Percentiles rank a stretch among this genome's conserved stretches.
These are phyloP conservation scores for Malachius bipustulatus DNA, from an alignment of 2,888 invertebrate species.

Conservation along the genomic window DNA sequence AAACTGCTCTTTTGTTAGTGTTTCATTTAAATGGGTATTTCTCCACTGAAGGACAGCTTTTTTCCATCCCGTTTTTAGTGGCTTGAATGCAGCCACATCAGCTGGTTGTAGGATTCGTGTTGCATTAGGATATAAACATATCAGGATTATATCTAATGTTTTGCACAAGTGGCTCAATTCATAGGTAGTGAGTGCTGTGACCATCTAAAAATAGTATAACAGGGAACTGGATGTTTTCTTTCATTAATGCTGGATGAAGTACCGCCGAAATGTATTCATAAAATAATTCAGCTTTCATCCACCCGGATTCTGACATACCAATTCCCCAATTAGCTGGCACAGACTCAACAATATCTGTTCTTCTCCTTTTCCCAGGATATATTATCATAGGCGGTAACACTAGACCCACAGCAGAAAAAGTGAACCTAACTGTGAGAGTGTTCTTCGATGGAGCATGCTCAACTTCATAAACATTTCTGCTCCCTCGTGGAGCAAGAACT, in stretches of 20 bases:
- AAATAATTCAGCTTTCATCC: slow-evolving; percentile 9
- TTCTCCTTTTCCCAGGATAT: slow-evolving; percentile 23
- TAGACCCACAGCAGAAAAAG: too few relatives aligned
- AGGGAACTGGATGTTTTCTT: slow-evolving; percentile 7
- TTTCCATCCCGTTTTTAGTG: slow-evolving; percentile 6
- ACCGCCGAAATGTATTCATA: slow-evolving; percentile 8
- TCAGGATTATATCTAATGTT: slow-evolving; percentile 6
- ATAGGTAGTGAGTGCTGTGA: too few relatives aligned
- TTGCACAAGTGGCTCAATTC: too few relatives aligned
- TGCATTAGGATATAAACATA: slow-evolving; percentile 6
- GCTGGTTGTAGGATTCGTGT: slow-evolving; percentile 8
- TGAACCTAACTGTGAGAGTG: too few relatives aligned
- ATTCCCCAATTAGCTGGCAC: slow-evolving; percentile 9
- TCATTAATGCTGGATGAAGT: slow-evolving; percentile 5
- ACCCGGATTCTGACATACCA: slow-evolving; percentile 9
- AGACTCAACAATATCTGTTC: slow-evolving; percentile 20
- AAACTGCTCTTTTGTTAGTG: slow-evolving; percentile 4
- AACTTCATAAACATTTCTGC: too few relatives aligned
- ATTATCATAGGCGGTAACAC: slow-evolving; percentile 30
- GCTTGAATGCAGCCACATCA: slow-evolving; percentile 6
- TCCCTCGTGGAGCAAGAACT: slow-evolving; percentile 15
- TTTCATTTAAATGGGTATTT: not conserved
- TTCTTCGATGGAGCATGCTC: too few relatives aligned
- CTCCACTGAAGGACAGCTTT: slow-evolving; percentile 7
- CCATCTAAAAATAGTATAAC: slow-evolving; percentile 10